A percentile compares a stretch with the other conserved stretches of the same genome.
Conservation (phyloP, 1,140 invertebrate genomes). For the Meloidogyne exigua region DNA sequence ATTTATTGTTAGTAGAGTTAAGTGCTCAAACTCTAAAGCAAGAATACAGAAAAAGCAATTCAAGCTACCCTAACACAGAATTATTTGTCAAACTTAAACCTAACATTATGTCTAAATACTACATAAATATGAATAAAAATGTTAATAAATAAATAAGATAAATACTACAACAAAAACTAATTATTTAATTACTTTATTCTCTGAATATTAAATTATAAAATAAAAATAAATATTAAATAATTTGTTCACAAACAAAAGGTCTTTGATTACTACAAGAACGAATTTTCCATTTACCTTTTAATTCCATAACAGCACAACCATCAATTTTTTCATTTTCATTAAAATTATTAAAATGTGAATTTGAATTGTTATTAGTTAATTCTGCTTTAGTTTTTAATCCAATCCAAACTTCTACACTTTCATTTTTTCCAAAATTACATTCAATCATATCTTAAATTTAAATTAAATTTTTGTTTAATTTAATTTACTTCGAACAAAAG, state of each 20-base stretch:
- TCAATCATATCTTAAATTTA: slow-evolving; percentile 24
- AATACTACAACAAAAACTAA: too few relatives aligned
- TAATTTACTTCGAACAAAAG: slow-evolving; percentile 20
- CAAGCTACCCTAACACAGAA: too few relatives aligned
- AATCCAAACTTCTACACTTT: slow-evolving; percentile 27
- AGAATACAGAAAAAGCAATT: too few relatives aligned
- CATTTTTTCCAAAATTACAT: slow-evolving; percentile 8
- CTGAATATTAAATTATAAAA: too few relatives aligned
- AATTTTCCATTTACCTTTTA: slow-evolving; percentile 37
- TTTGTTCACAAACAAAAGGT: slow-evolving; percentile 30
- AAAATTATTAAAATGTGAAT: slow-evolving; percentile 34
- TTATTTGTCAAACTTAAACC: too few relatives aligned
- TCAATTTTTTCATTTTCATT: slow-evolving; percentile 29
- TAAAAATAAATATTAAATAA: too few relatives aligned
- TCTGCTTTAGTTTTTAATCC: slow-evolving; percentile 39
- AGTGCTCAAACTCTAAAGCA: too few relatives aligned
- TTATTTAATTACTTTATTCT: too few relatives aligned
- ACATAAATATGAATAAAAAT: too few relatives aligned
- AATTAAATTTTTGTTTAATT: neutral
- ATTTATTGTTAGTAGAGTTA: too few relatives aligned
- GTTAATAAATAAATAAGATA: too few relatives aligned
- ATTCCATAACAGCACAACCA: slow-evolving; percentile 31
- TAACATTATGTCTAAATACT: too few relatives aligned
- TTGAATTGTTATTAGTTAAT: slow-evolving; percentile 15
- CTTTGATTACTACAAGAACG: slow-evolving; percentile 20